Evolutionary conservation across 2,888 invertebrate species (phyloP), one percentile per base, ranked within the genome.

Genomic region (Drosophila pseudotakahashii): DNA sequence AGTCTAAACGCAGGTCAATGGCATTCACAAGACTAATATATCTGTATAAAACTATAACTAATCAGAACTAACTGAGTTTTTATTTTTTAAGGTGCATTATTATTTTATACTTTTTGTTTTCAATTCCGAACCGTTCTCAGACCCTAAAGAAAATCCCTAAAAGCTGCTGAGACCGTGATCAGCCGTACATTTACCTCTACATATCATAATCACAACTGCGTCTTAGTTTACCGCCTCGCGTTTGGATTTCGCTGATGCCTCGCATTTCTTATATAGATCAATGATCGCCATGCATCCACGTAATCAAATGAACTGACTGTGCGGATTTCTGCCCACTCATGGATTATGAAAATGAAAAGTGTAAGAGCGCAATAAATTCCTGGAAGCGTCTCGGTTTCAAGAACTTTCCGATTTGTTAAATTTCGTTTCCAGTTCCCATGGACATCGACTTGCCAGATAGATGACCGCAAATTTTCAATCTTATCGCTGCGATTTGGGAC

Each of bases 211-310:
- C 23, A 37, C 14, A 60, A 61, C 58, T 76, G 67, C 76, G 79
- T 76, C 61, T 79, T 61, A 41, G 45, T 45, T 57, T 48, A 47
- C 41, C 51, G 51, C 50, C 50, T 66, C 60, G 30, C 26, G 61
- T 50, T 79, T 74, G 51, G 48, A 81, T 84, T 86, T 81, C 60
- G 81, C 81, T 82, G 87, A 84, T 83, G 70, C 59, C 68, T 86
- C 69, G 77, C 84, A 86, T 82, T 86, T 76, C 63, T 66, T 64
- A 64, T 64, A 64, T 64, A 66, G 66, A 66, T 64, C 66, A 64
- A 66, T 66, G 66, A 63, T 66, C 66, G 59, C 62, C 62, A 61
- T 59, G 60, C 61, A 60, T 44, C 61, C 61, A 61, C 47, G 54
- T 66, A 66, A 66, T 54, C 45, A 66, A 66, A 66, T 45, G 39